Conservation (phyloP, 2,888 invertebrate genomes). For the Laothoe populi region DNA sequence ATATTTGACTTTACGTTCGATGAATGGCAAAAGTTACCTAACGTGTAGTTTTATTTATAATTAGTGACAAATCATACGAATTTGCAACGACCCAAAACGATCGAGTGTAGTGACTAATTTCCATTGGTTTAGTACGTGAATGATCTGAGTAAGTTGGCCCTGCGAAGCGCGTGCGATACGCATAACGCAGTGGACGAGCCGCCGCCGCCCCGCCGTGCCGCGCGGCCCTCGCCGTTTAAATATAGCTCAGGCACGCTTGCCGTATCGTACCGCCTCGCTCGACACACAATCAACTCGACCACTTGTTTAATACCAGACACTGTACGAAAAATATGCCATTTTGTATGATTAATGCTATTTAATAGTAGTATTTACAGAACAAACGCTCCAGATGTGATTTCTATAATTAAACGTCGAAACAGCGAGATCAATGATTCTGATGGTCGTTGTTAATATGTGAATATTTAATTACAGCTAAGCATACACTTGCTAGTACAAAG, state of each 20-base stretch:
- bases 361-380: slow-evolving; percentile 2
- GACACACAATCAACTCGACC: slow-evolving; percentile 73
- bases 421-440: slow-evolving; percentile 7
- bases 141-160: slow-evolving; percentile 64
- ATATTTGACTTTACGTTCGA: background rate
- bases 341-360: slow-evolving; percentile 7
- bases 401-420: background rate
- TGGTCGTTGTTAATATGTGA: slow-evolving; percentile 13
- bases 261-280: slow-evolving; percentile 63
- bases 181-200: slow-evolving; percentile 46
- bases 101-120: slow-evolving; percentile 20
- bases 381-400: background rate
- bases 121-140: slow-evolving; percentile 53
- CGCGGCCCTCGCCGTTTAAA: slow-evolving; percentile 74
- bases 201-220: slow-evolving; percentile 33
- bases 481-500: background rate
- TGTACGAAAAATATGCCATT: slow-evolving; percentile 39
- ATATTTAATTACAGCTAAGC: slow-evolving; percentile 7
- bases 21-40: slow-evolving; percentile 1
- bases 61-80: slow-evolving; percentile 8
- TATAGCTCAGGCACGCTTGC: slow-evolving; percentile 79
- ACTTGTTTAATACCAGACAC: slow-evolving; percentile 58
- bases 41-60: slow-evolving; percentile 14
- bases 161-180: slow-evolving; percentile 51
- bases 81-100: slow-evolving; percentile 17